phyloP scores from a whole-genome alignment of 2,888 invertebrate species.

The Cryptus armator region DNA sequence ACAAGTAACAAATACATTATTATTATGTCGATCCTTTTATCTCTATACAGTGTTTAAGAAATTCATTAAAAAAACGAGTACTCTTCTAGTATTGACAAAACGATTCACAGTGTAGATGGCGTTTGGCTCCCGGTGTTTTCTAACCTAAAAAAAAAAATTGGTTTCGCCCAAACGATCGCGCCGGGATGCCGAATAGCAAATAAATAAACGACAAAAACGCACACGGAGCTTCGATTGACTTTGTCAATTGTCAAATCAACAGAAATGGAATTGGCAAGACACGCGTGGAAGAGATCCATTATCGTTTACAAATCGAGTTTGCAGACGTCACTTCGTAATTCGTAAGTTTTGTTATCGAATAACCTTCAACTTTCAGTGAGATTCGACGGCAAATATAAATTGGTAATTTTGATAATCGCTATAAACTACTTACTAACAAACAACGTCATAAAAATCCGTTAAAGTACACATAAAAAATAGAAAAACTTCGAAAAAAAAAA shows the following conservation, averaged over 20 bases:
- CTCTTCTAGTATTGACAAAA: slow-evolving; percentile 12
- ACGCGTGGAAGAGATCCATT: slow-evolving; percentile 78
- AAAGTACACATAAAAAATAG: neutral
- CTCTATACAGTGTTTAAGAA: neutral
- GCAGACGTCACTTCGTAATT: slow-evolving; percentile 76
- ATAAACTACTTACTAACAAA: neutral
- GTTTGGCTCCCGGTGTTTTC: neutral
- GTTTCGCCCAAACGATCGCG: slow-evolving; percentile 1
- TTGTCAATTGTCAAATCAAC: slow-evolving; percentile 36
- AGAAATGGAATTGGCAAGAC: slow-evolving; percentile 81
- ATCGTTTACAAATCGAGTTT: slow-evolving; percentile 78
- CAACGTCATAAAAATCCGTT: neutral
- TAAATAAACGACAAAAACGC: slow-evolving; percentile 31
- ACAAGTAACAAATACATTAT: no score
- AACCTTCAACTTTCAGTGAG: slow-evolving; percentile 18
- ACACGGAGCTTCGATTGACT: slow-evolving; percentile 7
- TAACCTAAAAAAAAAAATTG: slow-evolving; percentile 48
- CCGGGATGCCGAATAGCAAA: slow-evolving; percentile 54
- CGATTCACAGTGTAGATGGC: neutral
- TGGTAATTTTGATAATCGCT: neutral
- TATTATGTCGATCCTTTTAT: no score
- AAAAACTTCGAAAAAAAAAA: slow-evolving; percentile 55
- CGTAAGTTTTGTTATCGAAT: slow-evolving; percentile 72
- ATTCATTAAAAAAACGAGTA: neutral
- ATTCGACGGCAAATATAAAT: neutral